Evolutionary conservation across 1,140 invertebrate genomes (phyloP), one percentile per base, ranked within the genome.

Genomic region (Mactra quadrangularis): DNA sequence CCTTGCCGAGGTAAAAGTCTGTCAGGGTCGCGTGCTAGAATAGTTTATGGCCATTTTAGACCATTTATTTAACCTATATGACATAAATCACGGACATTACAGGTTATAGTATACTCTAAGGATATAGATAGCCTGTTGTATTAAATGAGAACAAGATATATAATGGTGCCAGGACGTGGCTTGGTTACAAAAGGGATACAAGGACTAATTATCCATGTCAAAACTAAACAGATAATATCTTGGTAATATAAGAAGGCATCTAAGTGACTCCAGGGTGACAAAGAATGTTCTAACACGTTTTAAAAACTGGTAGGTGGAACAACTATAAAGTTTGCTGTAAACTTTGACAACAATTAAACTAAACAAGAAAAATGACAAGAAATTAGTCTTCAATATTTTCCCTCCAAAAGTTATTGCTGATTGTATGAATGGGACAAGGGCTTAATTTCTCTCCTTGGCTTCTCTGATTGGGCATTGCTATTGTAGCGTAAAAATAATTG

Each of bases 171-270:
- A 68, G 64, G 64, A n/a, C 19, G 64, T 19, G 64, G 27, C 38
- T 7, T 31, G 11, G 25, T 25, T 31, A 41, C 45, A 25, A 50
- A 68, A 17, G 41, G 25, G 25, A 68, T 68, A 68, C 64, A 27
- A 50, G 45, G 19, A 1, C 22, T 68, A 68, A 68, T 68, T 68
- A 41, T 50, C 64, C 64, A 68, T 68, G 45, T 38, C 64, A 41
- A 41, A 31, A 41, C 9, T 68, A 29, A 68, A 47, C 64, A 47
- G 64, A 68, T 68, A 68, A 41, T 19, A 45, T 3, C 9, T n/a
- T 6, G 45, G 64, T 31, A 52, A 68, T 50, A 15, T 31, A 41
- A 68, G 41, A 50, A 19, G 45, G 31, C 64, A 47, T 68, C 64
- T 68, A 52, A 68, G 22, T 11, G 41, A 47, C 45, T 68, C 25